phyloP scores from a whole-genome alignment of 2,888 invertebrate genomes.

The Amiota communis region DNA sequence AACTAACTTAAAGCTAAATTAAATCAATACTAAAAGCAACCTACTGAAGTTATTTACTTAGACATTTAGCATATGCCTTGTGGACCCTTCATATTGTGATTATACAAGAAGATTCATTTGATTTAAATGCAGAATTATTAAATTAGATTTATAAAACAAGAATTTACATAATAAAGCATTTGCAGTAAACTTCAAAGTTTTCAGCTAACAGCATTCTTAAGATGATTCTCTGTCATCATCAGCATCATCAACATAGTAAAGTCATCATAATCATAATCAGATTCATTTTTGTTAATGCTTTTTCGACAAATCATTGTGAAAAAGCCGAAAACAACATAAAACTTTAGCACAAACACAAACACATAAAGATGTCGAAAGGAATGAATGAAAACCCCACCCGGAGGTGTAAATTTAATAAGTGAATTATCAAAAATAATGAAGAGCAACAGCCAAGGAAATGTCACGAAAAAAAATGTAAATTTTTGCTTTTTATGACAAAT shows the following conservation, averaged over 20 bases:
- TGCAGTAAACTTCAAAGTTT: background rate
- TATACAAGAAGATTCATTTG: too few species aligned
- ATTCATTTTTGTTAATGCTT: background rate
- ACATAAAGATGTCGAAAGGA: constrained; percentile 15
- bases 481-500: background rate
- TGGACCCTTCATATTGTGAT: too few species aligned
- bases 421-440: constrained; percentile 11
- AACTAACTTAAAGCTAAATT: too few species aligned
- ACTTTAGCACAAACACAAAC: constrained; percentile 8
- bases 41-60: too few species aligned
- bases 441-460: background rate
- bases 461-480: background rate
- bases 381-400: constrained; percentile 8
- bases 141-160: constrained; percentile 11
- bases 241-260: too few species aligned
- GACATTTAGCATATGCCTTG: too few species aligned
- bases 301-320: constrained; percentile 30
- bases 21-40: too few species aligned
- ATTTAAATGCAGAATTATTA: constrained; percentile 14
- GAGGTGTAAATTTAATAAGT: constrained; percentile 19
- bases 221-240: too few species aligned
- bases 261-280: too few species aligned
- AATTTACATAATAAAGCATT: constrained; percentile 7
- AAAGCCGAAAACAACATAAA: background rate
- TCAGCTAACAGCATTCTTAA: too few species aligned